Evolutionary conservation across 2,888 invertebrate species (phyloP), one percentile per base, ranked within the genome.

Genomic region (Aquatica leii): DNA sequence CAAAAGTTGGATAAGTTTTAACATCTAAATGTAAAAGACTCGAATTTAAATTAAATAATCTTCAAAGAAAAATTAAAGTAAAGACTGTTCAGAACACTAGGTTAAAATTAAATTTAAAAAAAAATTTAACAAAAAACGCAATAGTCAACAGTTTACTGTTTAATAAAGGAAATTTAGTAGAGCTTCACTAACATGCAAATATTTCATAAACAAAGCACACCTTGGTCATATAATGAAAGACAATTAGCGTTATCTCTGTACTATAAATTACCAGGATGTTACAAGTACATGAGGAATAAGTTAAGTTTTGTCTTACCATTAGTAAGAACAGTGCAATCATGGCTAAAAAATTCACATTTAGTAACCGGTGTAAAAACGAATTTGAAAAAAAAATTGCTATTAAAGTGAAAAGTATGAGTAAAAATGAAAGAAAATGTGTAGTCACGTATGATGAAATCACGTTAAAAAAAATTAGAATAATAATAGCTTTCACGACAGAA

Each of bases 261-360:
- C 69, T 69, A 73, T 21, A 70, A 70, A 62, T 73, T 73, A 1
- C 73, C 73, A 8, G 62, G 67, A 18, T 61, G 68, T 9, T 76
- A 73, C 49, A 64, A 56, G 31, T 69, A 59, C 62, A 61, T 71
- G 18, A 18, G 63, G 17, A 67, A 68, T 31, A 59, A 63, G 41
- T 67, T 69, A 55, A 49, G 68, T 24, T 67, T 76, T 49, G 54
- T 63, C 43, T 59, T 76, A 35, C 73, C 74, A 18, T 71, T 65
- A 43, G 66, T 68, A 15, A 64, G 66, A 53, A 65, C 73, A 20
- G 66, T 76, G 18, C 64, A 65, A 17, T 49, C 34, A 37, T 76
- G 74, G 76, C 56, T 76, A 6, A 71, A 71, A 46, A 63, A 72
- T 41, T 49, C 64, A 18, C 55, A 72, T 53, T 62, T 74, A 53